Base-by-base conservation (phyloP, 2,888 invertebrate species). In the Mayetiola destructor region DNA sequence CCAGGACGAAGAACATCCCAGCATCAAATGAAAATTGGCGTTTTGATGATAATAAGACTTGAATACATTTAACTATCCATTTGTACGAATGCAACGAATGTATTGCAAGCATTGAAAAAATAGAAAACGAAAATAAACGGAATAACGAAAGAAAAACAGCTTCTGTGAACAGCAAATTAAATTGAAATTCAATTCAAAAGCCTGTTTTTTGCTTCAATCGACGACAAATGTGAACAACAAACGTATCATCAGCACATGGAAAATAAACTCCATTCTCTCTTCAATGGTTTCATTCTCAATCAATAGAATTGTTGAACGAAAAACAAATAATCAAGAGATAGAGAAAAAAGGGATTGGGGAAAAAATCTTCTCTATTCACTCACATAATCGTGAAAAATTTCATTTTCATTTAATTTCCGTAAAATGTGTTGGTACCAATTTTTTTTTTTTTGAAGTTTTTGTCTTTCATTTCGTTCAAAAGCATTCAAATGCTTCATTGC, bases 11-110 rank as follows among this genome's bases (percentile, higher is more conserved):
- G n/a, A n/a, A n/a, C n/a, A n/a, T n/a, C n/a, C n/a, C n/a, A n/a
- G n/a, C n/a, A n/a, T n/a, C n/a, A 42, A 42, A 42, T 21, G 23
- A 42, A 42, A 23, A 42, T 42, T 42, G 42, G 42, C 42, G 42
- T 42, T 23, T 42, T 23, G 23, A 42, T 23, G 42, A 8, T 23
- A 9, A n/a, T 16, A 18, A 10, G 6, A 18, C 18, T 39, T 42
- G 23, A 42, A 42, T 42, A 14, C 39, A 39, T n/a, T n/a, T n/a
- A n/a, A n/a, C n/a, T n/a, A n/a, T n/a, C n/a, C n/a, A n/a, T n/a
- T n/a, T n/a, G n/a, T n/a, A n/a, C n/a, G n/a, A n/a, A n/a, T n/a
- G n/a, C n/a, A n/a, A n/a, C n/a, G n/a, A n/a, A 14, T 37, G 37
- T 12, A 37, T 14, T 37, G 8, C 8, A 37, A 9, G 37, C 14